Evolutionary conservation across 2,113 vertebrate genomes (phyloP).

Genomic region (Ahaetulla prasina): DNA sequence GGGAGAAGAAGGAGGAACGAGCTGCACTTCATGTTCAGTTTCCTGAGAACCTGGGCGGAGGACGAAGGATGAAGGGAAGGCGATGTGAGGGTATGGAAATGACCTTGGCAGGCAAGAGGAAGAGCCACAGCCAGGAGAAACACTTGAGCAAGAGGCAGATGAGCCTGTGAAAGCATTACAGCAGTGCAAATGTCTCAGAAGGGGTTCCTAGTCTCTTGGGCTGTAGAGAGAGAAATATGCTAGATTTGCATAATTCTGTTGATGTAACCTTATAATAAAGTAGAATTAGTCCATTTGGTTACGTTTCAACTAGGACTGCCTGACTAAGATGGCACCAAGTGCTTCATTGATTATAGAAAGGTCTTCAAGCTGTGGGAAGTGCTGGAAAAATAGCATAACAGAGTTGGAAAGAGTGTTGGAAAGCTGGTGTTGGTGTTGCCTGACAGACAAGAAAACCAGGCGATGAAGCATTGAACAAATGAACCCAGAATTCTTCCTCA

Average conservation of each 20-base stretch:
- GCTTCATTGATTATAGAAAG: background rate
- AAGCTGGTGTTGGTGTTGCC: background rate
- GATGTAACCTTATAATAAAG: background rate
- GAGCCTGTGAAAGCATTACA: background rate
- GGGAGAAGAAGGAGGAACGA: background rate
- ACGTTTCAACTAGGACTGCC: background rate
- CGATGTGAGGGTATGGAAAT: background rate
- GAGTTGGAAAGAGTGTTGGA: background rate
- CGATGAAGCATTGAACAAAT: background rate
- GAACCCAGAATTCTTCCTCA: background rate
- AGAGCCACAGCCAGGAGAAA: background rate
- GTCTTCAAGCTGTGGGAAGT: background rate
- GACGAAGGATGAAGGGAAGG: background rate
- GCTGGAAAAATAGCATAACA: too few species aligned
- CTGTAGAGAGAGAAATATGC: background rate
- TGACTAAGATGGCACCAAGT: background rate
- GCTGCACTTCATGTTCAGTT: background rate
- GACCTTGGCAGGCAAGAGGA: background rate
- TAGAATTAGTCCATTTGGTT: background rate
- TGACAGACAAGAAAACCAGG: background rate
- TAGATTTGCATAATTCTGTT: background rate
- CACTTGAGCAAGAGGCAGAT: background rate
- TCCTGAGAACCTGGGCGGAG: background rate
- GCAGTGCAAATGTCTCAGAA: background rate
- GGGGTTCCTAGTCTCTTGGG: background rate